phyloP scores from a whole-genome alignment of 2,888 invertebrate species.

The Harpalus rubripes region DNA sequence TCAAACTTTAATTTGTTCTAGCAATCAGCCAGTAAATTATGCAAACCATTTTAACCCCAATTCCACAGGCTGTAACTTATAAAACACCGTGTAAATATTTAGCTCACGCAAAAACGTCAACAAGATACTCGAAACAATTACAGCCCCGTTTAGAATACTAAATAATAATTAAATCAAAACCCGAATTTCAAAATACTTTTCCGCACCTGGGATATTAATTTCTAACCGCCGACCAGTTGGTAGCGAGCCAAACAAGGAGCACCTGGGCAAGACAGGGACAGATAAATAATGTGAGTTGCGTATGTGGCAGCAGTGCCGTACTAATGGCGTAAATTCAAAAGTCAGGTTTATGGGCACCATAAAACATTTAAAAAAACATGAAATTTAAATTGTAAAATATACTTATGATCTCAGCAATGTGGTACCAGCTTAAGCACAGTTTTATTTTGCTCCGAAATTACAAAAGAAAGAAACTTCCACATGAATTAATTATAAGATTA shows the following conservation, averaged over 20 bases:
- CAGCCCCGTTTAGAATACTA: conserved; percentile 50
- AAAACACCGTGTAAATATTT: conserved; percentile 42
- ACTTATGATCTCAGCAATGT: no score
- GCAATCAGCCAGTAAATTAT: conserved; percentile 34
- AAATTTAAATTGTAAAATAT: no score
- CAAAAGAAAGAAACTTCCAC: no score
- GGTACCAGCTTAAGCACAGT: no score
- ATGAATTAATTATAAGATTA: no score
- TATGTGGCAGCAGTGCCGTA: background rate
- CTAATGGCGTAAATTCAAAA: no score
- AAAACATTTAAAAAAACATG: no score
- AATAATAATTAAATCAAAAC: conserved; percentile 59
- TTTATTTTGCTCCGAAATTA: no score
- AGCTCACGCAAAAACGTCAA: conserved; percentile 33
- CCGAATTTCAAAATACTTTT: conserved; percentile 51
- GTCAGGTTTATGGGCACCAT: no score
- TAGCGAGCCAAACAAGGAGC: conserved; percentile 11
- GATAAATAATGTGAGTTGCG: conserved; percentile 29
- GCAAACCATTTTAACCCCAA: conserved; percentile 29
- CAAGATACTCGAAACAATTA: conserved; percentile 51
- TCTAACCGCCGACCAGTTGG: conserved; percentile 27
- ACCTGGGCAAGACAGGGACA: conserved; percentile 40
- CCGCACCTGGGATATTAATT: conserved; percentile 57
- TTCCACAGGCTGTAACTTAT: conserved; percentile 16
- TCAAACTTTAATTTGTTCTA: conserved; percentile 25